These are phyloP conservation scores for Alligator mississippiensis DNA, from an alignment of 2,113 vertebrate species.

Conservation along the genomic window DNA sequence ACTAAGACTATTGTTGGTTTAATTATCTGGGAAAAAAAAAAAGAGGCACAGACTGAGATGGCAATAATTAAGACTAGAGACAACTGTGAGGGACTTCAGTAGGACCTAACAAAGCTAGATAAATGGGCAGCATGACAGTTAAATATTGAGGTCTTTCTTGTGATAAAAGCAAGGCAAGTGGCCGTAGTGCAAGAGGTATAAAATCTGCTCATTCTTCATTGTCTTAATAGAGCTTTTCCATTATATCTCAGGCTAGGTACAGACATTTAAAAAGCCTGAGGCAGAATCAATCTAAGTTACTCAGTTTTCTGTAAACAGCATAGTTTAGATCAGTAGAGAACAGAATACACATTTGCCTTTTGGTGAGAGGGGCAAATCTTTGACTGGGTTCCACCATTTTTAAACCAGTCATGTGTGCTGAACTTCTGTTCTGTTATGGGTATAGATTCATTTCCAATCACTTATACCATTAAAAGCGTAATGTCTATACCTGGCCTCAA, in stretches of 20 bases:
- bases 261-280: too few relatives aligned
- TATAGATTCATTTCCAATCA: too few relatives aligned
- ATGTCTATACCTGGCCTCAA: not conserved
- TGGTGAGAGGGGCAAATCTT: too few relatives aligned
- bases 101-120: not conserved
- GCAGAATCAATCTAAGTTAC: too few relatives aligned
- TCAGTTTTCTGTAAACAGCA: too few relatives aligned
- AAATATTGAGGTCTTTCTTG: not conserved
- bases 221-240: not conserved
- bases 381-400: too few relatives aligned
- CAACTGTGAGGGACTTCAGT: not conserved
- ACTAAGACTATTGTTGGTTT: not conserved
- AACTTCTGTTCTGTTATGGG: too few relatives aligned
- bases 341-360: too few relatives aligned
- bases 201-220: not conserved
- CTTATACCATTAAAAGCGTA: too few relatives aligned
- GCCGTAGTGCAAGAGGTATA: not conserved
- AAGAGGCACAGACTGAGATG: not conserved
- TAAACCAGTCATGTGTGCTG: too few relatives aligned
- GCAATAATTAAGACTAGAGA: not conserved
- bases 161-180: not conserved
- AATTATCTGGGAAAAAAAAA: not conserved
- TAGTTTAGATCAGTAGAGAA: too few relatives aligned
- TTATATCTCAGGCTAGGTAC: not conserved
- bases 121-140: not conserved